Evolutionary conservation across 2,113 vertebrate genomes (phyloP).

Genomic region (Tretioscincus oriximinensis): DNA sequence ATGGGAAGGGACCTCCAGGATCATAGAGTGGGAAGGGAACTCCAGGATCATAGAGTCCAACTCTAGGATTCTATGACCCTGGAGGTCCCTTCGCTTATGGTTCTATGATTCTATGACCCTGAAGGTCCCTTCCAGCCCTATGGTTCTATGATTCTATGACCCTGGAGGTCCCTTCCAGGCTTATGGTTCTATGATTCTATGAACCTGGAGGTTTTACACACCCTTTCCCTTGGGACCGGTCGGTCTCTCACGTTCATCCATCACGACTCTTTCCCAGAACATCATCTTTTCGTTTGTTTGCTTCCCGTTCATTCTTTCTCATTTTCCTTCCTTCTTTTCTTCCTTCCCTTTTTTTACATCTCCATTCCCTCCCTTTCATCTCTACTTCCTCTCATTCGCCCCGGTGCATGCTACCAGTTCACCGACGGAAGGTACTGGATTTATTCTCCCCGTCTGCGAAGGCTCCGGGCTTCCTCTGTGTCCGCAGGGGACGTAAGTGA

Average conservation of each 20-base stretch:
- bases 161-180: too few relatives aligned
- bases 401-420: constrained; percentile 76
- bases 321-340: not conserved
- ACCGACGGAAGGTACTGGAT: constrained; percentile 90
- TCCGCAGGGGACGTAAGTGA: constrained; percentile 79
- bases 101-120: too few relatives aligned
- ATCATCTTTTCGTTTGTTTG: not conserved
- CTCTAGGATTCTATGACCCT: too few relatives aligned
- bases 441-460: constrained; percentile 82
- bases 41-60: too few relatives aligned
- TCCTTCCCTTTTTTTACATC: constrained; percentile 41
- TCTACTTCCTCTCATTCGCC: constrained; percentile 60
- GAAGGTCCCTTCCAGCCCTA: too few relatives aligned
- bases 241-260: not conserved
- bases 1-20: too few relatives aligned
- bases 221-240: too few relatives aligned
- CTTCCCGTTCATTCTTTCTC: not conserved
- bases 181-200: too few relatives aligned
- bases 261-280: constrained; percentile 26
- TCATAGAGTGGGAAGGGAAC: too few relatives aligned
- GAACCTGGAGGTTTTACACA: too few relatives aligned
- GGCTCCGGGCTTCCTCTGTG: constrained; percentile 71
- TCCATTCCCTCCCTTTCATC: constrained; percentile 10
- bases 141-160: too few relatives aligned
- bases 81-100: too few relatives aligned